Percentiles rank a stretch among this genome's conserved stretches.
Evolutionary conservation across 2,888 invertebrate species (phyloP).

Genomic region (Megamerina dolium): DNA sequence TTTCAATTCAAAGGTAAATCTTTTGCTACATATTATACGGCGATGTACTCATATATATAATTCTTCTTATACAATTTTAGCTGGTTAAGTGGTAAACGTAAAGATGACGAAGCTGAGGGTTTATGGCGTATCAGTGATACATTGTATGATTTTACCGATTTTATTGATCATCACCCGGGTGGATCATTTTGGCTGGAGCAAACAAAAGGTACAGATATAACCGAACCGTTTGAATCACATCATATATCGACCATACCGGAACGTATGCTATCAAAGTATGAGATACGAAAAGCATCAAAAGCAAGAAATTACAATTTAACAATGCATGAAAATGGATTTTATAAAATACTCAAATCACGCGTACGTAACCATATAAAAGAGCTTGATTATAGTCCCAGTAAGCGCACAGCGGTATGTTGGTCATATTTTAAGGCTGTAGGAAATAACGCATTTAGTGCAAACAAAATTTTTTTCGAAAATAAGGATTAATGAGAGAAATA

Average conservation of each 20-base stretch:
- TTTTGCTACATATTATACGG: neutral
- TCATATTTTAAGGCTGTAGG: too few species aligned
- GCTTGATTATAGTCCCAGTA: conserved; percentile 46
- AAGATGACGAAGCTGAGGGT: conserved; percentile 65
- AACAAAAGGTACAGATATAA: conserved; percentile 71
- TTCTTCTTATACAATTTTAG: conserved; percentile 21
- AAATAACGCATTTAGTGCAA: too few species aligned
- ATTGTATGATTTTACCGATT: conserved; percentile 77
- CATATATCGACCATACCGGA: conserved; percentile 59
- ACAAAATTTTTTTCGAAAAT: too few species aligned
- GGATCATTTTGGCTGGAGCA: conserved; percentile 67
- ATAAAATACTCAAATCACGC: conserved; percentile 59
- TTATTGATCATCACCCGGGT: conserved; percentile 75
- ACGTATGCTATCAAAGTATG: conserved; percentile 58
- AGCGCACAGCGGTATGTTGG: conserved; percentile 18
- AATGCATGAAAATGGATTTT: conserved; percentile 68
- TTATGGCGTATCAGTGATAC: conserved; percentile 69
- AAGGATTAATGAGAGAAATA: too few species aligned
- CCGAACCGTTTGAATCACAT: conserved; percentile 70
- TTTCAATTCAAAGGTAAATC: conserved; percentile 32
- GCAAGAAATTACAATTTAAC: conserved; percentile 66
- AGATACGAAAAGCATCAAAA: conserved; percentile 55
- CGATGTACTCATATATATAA: too few species aligned
- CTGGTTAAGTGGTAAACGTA: conserved; percentile 61
- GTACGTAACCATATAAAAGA: conserved; percentile 54